Conservation (phyloP, 1,140 invertebrate species). For the Gonatopus flavifemur region DNA sequence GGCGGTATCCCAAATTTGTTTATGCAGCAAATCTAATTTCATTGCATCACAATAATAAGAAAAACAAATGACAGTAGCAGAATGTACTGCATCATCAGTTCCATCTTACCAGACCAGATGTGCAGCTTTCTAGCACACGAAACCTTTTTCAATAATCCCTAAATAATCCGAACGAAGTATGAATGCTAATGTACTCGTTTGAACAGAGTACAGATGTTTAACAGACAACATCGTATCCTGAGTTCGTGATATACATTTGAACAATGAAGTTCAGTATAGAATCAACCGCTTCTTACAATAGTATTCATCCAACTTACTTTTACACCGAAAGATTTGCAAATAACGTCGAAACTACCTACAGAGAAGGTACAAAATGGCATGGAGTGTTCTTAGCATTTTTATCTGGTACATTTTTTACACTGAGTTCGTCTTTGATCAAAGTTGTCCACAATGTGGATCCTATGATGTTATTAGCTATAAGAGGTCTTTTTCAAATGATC, state of each 20-base stretch:
- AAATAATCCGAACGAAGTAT: too few species aligned
- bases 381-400: constrained; percentile 57
- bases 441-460: constrained; percentile 55
- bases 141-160: too few species aligned
- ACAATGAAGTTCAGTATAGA: constrained; percentile 50
- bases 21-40: too few species aligned
- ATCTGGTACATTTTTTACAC: constrained; percentile 59
- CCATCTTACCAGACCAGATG: too few species aligned
- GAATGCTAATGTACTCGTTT: too few species aligned
- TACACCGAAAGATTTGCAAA: constrained; percentile 50
- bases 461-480: constrained; percentile 56
- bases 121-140: too few species aligned
- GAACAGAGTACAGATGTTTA: constrained; percentile 24
- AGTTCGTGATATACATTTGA: neutral
- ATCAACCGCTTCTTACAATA: constrained; percentile 46
- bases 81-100: too few species aligned
- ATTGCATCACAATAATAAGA: too few species aligned
- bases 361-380: constrained; percentile 52
- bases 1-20: too few species aligned
- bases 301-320: constrained; percentile 48
- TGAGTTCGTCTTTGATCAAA: constrained; percentile 58
- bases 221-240: neutral
- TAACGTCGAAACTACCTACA: constrained; percentile 46
- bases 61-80: too few species aligned
- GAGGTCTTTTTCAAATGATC: constrained; percentile 53